A percentile compares a stretch with the other conserved stretches of the same genome.
phyloP scores from a whole-genome alignment of 64 coral and sea anemone species.

The Pocillopora damicornis region DNA sequence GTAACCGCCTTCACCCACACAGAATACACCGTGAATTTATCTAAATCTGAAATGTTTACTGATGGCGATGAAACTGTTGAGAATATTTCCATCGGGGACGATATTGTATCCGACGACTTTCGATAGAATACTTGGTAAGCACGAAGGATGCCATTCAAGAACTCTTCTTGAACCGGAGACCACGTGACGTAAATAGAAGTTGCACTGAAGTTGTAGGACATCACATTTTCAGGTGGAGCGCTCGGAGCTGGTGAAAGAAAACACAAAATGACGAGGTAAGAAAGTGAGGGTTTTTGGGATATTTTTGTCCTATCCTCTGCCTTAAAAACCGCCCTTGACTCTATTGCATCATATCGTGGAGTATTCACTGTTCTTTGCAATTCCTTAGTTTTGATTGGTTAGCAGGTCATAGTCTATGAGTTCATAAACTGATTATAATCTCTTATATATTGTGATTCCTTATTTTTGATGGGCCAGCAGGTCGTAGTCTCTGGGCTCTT shows the following conservation, averaged over 20 bases:
- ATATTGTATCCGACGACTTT: no score
- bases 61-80: not conserved
- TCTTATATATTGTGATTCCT: no score
- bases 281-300: not conserved
- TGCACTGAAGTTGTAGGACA: constrained; percentile 10
- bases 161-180: not conserved
- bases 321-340: not conserved
- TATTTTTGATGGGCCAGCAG: no score
- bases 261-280: not conserved
- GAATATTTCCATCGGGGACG: not conserved
- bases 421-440: no score
- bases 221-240: not conserved
- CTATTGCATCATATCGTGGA: not conserved
- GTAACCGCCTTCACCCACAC: constrained; percentile 13
- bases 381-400: no score
- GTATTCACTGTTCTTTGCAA: no score
- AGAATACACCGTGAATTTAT: constrained; percentile 26
- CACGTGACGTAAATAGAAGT: constrained; percentile 19
- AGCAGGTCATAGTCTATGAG: no score
- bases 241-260: not conserved
- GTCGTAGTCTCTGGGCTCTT: no score
- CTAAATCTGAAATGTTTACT: not conserved
- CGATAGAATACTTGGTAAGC: not conserved
- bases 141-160: not conserved
- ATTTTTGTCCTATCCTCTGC: no score